These are phyloP conservation scores for Vulpes lagopus DNA, from an alignment of 2,113 vertebrate species.

Conservation along the genomic window DNA sequence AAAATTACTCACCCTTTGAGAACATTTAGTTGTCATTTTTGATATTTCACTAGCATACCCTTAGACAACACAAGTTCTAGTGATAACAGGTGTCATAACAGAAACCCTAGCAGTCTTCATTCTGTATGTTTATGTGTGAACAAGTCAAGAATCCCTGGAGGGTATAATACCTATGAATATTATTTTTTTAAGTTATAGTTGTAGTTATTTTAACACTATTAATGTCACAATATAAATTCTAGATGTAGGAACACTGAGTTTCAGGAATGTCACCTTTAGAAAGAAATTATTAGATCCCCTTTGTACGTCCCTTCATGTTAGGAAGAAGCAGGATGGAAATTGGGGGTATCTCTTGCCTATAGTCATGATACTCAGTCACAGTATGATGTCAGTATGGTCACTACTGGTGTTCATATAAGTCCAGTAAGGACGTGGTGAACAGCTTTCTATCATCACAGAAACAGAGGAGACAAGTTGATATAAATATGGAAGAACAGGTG, in stretches of 20 bases:
- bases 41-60: not conserved
- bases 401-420: not conserved
- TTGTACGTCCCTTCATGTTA: not conserved
- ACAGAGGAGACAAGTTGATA: not conserved
- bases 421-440: not conserved
- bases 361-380: not conserved
- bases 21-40: constrained; percentile 30
- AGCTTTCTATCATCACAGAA: not conserved
- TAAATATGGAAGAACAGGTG: not conserved
- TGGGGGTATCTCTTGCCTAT: not conserved
- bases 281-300: not conserved
- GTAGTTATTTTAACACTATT: not conserved
- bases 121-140: not conserved
- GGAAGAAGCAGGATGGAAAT: not conserved
- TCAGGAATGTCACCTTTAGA: not conserved
- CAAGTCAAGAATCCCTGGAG: not conserved
- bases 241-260: not conserved
- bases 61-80: not conserved
- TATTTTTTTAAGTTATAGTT: not conserved
- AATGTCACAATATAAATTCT: not conserved
- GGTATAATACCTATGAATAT: constrained; percentile 17
- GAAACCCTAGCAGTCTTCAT: not conserved
- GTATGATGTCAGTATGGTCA: not conserved
- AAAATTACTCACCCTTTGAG: not conserved
- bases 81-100: not conserved